These are phyloP conservation scores for Eumaeus atala DNA, from an alignment of 1,140 invertebrate genomes.

Conservation along the genomic window DNA sequence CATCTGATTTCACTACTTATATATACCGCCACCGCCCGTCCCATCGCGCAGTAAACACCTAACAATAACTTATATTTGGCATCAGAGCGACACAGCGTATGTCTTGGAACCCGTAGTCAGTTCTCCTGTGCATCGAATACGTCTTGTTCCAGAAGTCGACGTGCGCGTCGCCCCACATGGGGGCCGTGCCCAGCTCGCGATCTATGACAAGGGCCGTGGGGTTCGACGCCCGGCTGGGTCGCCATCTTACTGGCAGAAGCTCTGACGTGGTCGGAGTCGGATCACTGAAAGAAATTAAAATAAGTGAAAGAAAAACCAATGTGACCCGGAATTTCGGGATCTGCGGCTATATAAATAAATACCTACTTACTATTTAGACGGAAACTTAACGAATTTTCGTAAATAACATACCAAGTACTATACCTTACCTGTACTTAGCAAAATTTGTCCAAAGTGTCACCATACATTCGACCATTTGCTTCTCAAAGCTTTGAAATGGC, in stretches of 20 bases:
- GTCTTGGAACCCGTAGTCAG: constrained; percentile 35
- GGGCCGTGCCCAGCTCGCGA: constrained; percentile 33
- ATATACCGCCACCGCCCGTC: no score
- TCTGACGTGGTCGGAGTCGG: constrained; percentile 6
- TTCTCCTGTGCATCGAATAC: constrained; percentile 51
- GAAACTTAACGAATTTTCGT: no score
- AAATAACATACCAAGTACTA: no score
- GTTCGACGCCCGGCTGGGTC: constrained; percentile 1
- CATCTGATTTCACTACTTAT: no score
- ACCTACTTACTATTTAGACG: no score
- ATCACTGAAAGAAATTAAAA: constrained; percentile 9
- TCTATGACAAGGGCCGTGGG: constrained; percentile 11
- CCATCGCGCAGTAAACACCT: no score
- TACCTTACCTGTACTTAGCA: constrained; percentile 58
- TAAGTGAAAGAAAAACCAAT: no score
- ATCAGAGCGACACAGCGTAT: background rate
- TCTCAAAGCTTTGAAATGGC: constrained; percentile 42
- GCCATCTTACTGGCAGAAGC: constrained; percentile 6
- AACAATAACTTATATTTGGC: constrained; percentile 5
- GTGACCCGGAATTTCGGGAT: no score
- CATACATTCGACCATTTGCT: constrained; percentile 47
- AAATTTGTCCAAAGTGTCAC: constrained; percentile 63
- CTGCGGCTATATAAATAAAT: no score
- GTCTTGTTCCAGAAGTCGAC: constrained; percentile 55
- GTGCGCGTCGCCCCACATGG: constrained; percentile 40